Conservation (phyloP, 2,797 vertebrate genomes). For the Buceros bicornis region DNA sequence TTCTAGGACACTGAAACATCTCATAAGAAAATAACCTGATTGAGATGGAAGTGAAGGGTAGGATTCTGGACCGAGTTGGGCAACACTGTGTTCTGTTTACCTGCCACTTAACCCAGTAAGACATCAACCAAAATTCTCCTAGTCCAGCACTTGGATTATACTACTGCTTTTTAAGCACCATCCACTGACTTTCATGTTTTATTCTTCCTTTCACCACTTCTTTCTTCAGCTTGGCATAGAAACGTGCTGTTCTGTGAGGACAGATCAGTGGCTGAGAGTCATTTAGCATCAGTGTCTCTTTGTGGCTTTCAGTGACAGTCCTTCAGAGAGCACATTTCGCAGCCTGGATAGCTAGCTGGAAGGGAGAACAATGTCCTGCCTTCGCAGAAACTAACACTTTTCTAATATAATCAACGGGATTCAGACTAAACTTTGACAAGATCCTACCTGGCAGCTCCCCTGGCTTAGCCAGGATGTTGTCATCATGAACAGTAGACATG, state of each 20-base stretch:
- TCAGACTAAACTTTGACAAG: neutral
- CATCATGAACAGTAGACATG: slow-evolving; percentile 78
- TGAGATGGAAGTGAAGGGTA: neutral
- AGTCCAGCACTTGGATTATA: neutral
- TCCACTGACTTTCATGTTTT: neutral
- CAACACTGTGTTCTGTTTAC: neutral
- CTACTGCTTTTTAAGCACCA: neutral
- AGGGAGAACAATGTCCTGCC: neutral
- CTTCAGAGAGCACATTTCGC: neutral
- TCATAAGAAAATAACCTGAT: neutral
- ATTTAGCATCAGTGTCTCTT: neutral
- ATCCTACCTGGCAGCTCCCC: slow-evolving; percentile 91
- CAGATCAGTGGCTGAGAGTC: neutral
- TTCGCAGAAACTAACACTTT: neutral
- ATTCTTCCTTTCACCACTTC: neutral
- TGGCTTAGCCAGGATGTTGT: slow-evolving; percentile 83
- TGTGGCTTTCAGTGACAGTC: neutral
- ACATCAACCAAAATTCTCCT: neutral
- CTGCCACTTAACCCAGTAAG: neutral
- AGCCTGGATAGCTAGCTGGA: neutral
- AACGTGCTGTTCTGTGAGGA: neutral
- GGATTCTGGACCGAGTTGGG: neutral
- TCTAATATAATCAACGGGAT: neutral
- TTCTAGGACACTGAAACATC: neutral
- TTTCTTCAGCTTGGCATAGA: neutral